A percentile compares a stretch with the other conserved stretches of the same genome.
Evolutionary conservation across 2,888 invertebrate species (phyloP).

Genomic region (Drosophila infuscata): DNA sequence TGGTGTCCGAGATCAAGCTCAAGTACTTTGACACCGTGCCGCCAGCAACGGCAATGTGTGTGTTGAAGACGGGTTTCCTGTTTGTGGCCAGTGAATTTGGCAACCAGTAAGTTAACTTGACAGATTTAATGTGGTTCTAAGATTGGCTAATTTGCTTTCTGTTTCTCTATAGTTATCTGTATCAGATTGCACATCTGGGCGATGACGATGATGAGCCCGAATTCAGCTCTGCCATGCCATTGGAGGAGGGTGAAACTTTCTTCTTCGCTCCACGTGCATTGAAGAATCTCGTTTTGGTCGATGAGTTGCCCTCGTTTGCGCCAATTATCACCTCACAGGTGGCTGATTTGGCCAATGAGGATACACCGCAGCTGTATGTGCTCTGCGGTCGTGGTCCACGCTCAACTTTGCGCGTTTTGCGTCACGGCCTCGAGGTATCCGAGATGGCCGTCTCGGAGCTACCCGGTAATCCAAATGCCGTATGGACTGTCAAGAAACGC

Average conservation of each 20-base stretch:
- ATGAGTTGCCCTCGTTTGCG: conserved; percentile 97
- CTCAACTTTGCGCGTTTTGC: conserved; percentile 95
- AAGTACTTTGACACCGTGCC: conserved; percentile 99
- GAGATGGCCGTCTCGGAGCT: conserved; percentile 99
- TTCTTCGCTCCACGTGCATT: conserved; percentile 98
- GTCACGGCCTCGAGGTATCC: conserved; percentile 99
- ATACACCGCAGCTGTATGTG: conserved; percentile 98
- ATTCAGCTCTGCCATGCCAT: conserved; percentile 98
- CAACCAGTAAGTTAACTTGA: conserved; percentile 94
- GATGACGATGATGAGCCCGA: conserved; percentile 99
- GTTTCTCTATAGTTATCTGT: conserved; percentile 91
- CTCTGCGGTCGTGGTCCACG: conserved; percentile 98
- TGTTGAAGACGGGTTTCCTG: conserved; percentile 98
- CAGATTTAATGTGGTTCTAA: fast-evolving
- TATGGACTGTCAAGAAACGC: conserved; percentile 99
- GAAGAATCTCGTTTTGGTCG: conserved; percentile 97
- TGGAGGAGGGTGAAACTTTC: conserved; percentile 99
- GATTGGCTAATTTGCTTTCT: neutral
- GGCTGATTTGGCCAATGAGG: conserved; percentile 98
- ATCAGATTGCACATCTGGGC: conserved; percentile 99
- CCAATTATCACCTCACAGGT: conserved; percentile 95
- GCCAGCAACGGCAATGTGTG: conserved; percentile 98
- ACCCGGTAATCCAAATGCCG: conserved; percentile 99
- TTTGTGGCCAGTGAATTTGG: conserved; percentile 99
- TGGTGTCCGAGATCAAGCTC: conserved; percentile 98